Conservation (phyloP, 2,113 vertebrate genomes). For the Periophthalmus modestus region DNA sequence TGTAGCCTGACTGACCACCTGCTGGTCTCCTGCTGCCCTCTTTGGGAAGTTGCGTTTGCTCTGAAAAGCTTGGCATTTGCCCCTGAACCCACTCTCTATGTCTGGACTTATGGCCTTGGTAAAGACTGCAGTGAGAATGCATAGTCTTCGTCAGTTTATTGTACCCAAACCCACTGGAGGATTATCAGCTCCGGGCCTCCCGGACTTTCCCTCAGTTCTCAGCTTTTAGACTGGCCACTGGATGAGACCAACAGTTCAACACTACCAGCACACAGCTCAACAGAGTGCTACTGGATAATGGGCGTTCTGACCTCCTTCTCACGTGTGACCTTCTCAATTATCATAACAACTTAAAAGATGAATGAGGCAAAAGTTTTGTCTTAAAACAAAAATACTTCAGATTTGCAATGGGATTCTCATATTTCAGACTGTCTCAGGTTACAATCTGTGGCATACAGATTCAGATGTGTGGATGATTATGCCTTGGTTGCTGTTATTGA, state of each 20-base stretch:
- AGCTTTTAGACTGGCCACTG: slow-evolving; percentile 82
- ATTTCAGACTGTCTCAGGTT: neutral
- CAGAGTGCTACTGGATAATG: slow-evolving; percentile 66
- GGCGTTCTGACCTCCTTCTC: slow-evolving; percentile 78
- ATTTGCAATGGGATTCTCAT: neutral
- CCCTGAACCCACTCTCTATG: slow-evolving; percentile 83
- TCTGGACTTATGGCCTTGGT: slow-evolving; percentile 77
- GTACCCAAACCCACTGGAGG: slow-evolving; percentile 85
- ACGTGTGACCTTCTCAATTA: slow-evolving; percentile 83
- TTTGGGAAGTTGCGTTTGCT: slow-evolving; percentile 71
- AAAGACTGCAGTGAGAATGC: slow-evolving; percentile 63
- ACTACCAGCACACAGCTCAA: slow-evolving; percentile 71
- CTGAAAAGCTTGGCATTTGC: slow-evolving; percentile 84
- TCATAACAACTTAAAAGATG: slow-evolving; percentile 69
- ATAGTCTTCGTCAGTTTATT: slow-evolving; percentile 79
- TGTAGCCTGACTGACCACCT: slow-evolving; percentile 82
- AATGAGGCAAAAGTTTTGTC: slow-evolving; percentile 18
- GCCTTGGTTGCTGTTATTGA: neutral
- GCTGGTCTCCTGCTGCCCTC: slow-evolving; percentile 75
- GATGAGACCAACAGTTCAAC: slow-evolving; percentile 68
- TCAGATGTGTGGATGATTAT: neutral
- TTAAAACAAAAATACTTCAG: neutral
- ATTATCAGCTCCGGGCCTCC: slow-evolving; percentile 81
- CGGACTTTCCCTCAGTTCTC: slow-evolving; percentile 78
- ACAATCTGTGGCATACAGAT: neutral